phyloP scores from a whole-genome alignment of 2,888 invertebrate genomes.

The Agrochola lota region DNA sequence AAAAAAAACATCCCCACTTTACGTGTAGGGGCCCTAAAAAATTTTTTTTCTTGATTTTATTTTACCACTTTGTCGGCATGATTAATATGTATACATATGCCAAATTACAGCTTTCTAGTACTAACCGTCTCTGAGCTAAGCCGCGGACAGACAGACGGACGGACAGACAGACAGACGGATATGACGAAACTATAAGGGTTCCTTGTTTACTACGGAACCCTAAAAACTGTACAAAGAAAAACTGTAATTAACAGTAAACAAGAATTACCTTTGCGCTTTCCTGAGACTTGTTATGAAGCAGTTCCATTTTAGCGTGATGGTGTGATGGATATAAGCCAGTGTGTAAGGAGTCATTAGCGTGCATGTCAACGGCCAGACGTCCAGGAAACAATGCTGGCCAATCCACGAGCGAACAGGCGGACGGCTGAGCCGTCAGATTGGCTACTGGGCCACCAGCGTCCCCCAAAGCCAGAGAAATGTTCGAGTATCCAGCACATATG shows the following conservation, averaged over 20 bases:
- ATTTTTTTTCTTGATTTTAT: too few relatives aligned
- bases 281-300: constrained; percentile 93
- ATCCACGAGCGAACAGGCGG: constrained; percentile 92
- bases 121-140: too few relatives aligned
- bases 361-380: constrained; percentile 92
- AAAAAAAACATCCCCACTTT: too few relatives aligned
- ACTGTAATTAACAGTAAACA: neutral
- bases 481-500: constrained; percentile 95
- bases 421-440: constrained; percentile 92
- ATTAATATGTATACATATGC: too few relatives aligned
- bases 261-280: constrained; percentile 92
- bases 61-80: too few relatives aligned
- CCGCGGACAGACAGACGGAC: too few relatives aligned
- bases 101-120: too few relatives aligned
- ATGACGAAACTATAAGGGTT: too few relatives aligned
- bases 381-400: constrained; percentile 92
- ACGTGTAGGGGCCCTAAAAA: too few relatives aligned
- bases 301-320: constrained; percentile 95
- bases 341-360: constrained; percentile 91
- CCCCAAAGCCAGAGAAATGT: constrained; percentile 92
- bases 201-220: too few relatives aligned
- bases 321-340: constrained; percentile 91
- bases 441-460: constrained; percentile 88
- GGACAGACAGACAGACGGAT: too few relatives aligned
- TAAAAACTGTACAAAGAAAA: too few relatives aligned